Conservation (phyloP, 2,888 invertebrate species). For the Acrocera orbiculus region DNA sequence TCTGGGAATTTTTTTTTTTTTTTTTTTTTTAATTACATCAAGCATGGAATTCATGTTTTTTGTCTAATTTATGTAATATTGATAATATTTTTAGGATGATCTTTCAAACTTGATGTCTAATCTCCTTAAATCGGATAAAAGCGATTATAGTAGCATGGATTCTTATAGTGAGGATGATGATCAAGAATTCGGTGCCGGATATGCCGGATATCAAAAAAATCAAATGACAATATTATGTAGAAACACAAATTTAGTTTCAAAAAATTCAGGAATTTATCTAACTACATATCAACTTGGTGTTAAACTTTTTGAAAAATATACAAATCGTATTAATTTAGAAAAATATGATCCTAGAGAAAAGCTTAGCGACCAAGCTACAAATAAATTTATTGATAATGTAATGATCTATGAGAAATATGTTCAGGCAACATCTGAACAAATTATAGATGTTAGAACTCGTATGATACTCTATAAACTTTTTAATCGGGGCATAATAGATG, state of each 20-base stretch:
- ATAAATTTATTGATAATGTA: conserved; percentile 50
- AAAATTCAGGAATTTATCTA: conserved; percentile 40
- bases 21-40: no score
- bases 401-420: conserved; percentile 82
- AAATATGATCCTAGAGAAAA: conserved; percentile 46
- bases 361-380: conserved; percentile 43
- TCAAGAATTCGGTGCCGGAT: no score
- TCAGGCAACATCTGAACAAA: conserved; percentile 90
- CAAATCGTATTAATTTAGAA: conserved; percentile 68
- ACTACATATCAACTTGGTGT: conserved; percentile 60
- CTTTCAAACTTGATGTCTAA: no score
- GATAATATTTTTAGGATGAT: no score
- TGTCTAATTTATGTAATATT: no score
- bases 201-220: conserved; percentile 17
- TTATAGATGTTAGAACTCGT: conserved; percentile 88
- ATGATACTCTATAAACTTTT: conserved; percentile 91
- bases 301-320: conserved; percentile 59
- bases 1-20: no score
- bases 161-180: no score
- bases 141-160: no score
- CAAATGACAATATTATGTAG: conserved; percentile 1
- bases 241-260: conserved; percentile 30
- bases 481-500: conserved; percentile 62
- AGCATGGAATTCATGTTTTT: no score
- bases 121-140: no score